Conservation (phyloP, 2,113 vertebrate species). For the Myocastor coypus region DNA sequence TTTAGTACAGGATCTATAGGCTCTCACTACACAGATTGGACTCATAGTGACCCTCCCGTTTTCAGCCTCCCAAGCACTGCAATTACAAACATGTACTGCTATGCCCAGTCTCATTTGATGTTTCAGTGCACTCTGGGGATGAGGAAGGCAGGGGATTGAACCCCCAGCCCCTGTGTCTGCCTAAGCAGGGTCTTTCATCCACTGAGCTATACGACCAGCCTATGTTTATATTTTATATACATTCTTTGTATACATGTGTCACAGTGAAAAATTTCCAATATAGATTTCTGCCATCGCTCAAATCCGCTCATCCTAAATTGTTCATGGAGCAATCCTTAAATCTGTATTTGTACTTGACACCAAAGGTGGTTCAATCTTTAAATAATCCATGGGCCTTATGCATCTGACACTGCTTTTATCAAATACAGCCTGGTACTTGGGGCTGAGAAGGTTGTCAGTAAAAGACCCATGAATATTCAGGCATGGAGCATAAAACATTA, state of each 20-base stretch:
- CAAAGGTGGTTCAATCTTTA: conserved; percentile 44
- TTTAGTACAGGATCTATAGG: neutral
- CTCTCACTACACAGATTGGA: no score
- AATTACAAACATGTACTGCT: no score
- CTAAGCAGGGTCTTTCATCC: no score
- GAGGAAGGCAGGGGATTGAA: no score
- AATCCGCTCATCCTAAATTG: neutral
- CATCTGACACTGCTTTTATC: neutral
- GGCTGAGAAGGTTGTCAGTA: conserved; percentile 10
- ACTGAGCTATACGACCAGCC: no score
- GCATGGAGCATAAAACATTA: neutral
- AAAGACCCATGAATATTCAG: neutral
- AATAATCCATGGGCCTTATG: neutral
- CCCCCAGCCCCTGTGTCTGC: no score
- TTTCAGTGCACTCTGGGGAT: no score
- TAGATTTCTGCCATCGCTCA: conserved; percentile 24
- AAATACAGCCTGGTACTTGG: neutral
- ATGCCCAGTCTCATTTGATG: no score
- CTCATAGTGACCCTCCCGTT: no score
- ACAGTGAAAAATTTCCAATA: conserved; percentile 23
- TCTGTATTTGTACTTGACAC: conserved; percentile 24
- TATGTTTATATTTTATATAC: no score
- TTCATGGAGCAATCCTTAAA: neutral
- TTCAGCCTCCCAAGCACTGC: no score
- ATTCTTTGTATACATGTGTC: neutral